These are phyloP conservation scores for Dusona sp. DNA, from an alignment of 2,888 invertebrate genomes.

Conservation along the genomic window DNA sequence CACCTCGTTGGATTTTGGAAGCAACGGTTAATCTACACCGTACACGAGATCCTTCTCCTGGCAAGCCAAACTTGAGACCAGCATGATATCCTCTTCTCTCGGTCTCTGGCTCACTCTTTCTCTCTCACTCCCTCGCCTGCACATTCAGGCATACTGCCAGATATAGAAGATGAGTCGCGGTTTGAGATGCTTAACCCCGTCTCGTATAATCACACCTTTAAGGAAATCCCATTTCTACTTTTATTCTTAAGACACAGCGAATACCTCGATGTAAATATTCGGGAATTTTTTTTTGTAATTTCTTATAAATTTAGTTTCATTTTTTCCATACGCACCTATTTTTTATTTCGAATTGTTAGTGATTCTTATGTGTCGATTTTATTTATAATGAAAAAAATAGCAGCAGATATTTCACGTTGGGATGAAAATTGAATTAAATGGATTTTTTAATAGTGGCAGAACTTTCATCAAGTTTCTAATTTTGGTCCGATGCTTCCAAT, in stretches of 20 bases:
- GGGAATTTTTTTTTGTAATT: not conserved
- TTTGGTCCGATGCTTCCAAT: too few species aligned
- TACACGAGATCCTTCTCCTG: conserved; percentile 39
- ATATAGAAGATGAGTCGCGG: conserved; percentile 20
- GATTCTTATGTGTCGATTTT: not conserved
- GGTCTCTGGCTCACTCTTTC: conserved; percentile 1
- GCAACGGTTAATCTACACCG: conserved; percentile 43
- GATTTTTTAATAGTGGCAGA: too few species aligned
- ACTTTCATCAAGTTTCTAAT: too few species aligned
- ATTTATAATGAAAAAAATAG: too few species aligned
- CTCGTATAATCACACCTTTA: conserved; percentile 48
- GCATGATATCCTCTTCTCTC: conserved; percentile 13
- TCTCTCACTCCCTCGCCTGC: conserved; percentile 7
- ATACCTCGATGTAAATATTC: not conserved
- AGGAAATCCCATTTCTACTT: not conserved
- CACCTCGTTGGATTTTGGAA: conserved; percentile 62
- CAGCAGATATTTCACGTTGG: too few species aligned
- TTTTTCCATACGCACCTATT: too few species aligned
- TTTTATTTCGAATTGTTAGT: too few species aligned
- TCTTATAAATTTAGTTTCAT: not conserved
- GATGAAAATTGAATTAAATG: too few species aligned
- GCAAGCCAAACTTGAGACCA: conserved; percentile 55
- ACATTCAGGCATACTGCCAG: conserved; percentile 62
- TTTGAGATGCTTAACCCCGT: conserved; percentile 61
- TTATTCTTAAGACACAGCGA: not conserved